Percentiles rank a stretch among this genome's conserved stretches.
Evolutionary conservation across 2,888 invertebrate genomes (phyloP).

Genomic region (Trichopria drosophilae): DNA sequence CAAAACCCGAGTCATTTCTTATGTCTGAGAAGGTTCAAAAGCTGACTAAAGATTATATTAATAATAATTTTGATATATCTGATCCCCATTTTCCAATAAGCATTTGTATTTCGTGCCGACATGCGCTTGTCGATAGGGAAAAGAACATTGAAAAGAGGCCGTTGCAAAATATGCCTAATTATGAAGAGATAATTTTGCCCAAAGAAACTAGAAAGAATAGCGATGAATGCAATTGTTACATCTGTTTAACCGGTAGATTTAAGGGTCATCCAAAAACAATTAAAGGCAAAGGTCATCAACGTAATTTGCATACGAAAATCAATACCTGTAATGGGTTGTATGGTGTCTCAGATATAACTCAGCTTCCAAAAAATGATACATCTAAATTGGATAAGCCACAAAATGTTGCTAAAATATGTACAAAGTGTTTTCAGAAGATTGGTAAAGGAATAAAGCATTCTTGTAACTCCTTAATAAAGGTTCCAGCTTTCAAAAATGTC

Average conservation of each 20-base stretch:
- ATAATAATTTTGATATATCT: slow-evolving; percentile 1
- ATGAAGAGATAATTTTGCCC: neutral
- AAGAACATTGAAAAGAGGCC: neutral
- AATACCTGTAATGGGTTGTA: neutral
- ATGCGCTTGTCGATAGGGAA: neutral
- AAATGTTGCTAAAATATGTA: too few relatives aligned
- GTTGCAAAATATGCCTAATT: neutral
- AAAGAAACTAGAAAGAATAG: neutral
- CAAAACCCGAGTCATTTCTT: neutral
- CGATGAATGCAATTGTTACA: neutral
- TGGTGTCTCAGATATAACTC: neutral
- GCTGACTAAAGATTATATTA: neutral
- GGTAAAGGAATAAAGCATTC: too few relatives aligned
- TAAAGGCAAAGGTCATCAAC: neutral
- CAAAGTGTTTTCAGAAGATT: too few relatives aligned
- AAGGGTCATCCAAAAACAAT: neutral
- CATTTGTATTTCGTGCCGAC: neutral
- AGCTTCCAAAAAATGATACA: too few relatives aligned
- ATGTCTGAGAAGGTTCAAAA: neutral
- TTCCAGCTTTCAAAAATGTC: slow-evolving; percentile 8
- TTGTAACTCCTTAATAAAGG: too few relatives aligned
- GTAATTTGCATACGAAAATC: neutral
- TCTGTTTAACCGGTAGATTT: neutral
- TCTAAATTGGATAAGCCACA: too few relatives aligned
- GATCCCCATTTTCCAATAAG: neutral